phyloP scores from a whole-genome alignment of 2,797 vertebrate genomes.

The Bradypodion pumilum region DNA sequence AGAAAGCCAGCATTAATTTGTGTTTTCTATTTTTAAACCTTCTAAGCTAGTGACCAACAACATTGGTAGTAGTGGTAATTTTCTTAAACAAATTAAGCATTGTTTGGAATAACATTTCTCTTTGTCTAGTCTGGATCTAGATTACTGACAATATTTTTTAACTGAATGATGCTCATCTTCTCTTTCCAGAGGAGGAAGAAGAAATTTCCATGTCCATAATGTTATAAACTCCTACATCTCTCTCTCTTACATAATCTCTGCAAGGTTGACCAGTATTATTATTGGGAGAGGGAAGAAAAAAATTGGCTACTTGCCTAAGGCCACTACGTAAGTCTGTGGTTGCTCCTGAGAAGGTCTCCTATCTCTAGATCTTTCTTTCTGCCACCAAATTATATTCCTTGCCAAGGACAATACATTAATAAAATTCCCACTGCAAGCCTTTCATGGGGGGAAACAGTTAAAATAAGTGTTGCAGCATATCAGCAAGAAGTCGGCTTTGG shows the following conservation, averaged over 20 bases:
- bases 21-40: neutral
- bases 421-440: neutral
- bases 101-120: neutral
- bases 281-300: neutral
- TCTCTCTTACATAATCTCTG: neutral
- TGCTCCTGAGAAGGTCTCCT: too few species aligned
- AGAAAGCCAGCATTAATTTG: neutral
- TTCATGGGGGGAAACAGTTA: neutral
- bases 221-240: neutral
- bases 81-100: neutral
- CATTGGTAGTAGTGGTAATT: neutral
- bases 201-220: neutral
- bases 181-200: too few species aligned
- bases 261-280: neutral
- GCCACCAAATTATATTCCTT: neutral
- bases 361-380: neutral
- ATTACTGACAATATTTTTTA: neutral
- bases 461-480: neutral
- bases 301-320: neutral
- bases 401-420: neutral
- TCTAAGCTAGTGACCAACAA: neutral
- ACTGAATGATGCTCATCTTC: neutral
- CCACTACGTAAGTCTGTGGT: neutral
- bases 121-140: neutral
- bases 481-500: too few species aligned